These are phyloP conservation scores for Lordiphosa fenestrarum DNA, from an alignment of 2,888 invertebrate species.

Conservation along the genomic window DNA sequence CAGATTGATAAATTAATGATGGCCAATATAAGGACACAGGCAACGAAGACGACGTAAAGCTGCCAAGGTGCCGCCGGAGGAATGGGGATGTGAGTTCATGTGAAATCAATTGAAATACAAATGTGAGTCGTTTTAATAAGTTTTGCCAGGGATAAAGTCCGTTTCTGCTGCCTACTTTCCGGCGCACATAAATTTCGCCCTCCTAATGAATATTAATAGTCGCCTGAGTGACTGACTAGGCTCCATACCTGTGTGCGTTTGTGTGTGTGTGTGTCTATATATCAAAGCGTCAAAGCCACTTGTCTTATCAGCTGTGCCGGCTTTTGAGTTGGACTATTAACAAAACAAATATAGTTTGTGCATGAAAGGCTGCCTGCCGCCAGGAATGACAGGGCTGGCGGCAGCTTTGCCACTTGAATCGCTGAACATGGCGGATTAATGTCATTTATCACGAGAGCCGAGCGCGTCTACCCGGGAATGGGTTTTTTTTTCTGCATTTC, in stretches of 20 bases:
- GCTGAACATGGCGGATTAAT: conserved; percentile 73
- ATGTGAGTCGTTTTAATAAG: conserved; percentile 1
- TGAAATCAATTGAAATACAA: conserved; percentile 65
- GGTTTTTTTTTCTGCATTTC: conserved; percentile 19
- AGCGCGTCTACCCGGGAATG: neutral
- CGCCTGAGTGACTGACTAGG: conserved; percentile 47
- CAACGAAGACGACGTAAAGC: conserved; percentile 36
- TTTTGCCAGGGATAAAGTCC: neutral
- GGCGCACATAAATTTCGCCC: neutral
- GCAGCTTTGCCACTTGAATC: conserved; percentile 54
- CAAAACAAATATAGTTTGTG: conserved; percentile 68
- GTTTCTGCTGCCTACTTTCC: conserved; percentile 5
- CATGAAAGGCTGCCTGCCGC: conserved; percentile 45
- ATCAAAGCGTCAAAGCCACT: conserved; percentile 68
- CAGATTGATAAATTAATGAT: conserved; percentile 74
- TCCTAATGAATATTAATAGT: conserved; percentile 71
- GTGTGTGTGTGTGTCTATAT: conserved; percentile 43
- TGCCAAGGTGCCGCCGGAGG: conserved; percentile 30
- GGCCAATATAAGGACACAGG: conserved; percentile 43
- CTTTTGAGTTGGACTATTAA: conserved; percentile 67
- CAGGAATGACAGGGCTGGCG: neutral
- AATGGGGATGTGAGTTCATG: conserved; percentile 42
- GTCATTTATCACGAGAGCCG: conserved; percentile 67
- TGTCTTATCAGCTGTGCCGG: conserved; percentile 67
- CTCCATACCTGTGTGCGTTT: conserved; percentile 18